These are phyloP conservation scores for Aricia artaxerxes DNA, from an alignment of 2,888 invertebrate genomes.

Conservation along the genomic window DNA sequence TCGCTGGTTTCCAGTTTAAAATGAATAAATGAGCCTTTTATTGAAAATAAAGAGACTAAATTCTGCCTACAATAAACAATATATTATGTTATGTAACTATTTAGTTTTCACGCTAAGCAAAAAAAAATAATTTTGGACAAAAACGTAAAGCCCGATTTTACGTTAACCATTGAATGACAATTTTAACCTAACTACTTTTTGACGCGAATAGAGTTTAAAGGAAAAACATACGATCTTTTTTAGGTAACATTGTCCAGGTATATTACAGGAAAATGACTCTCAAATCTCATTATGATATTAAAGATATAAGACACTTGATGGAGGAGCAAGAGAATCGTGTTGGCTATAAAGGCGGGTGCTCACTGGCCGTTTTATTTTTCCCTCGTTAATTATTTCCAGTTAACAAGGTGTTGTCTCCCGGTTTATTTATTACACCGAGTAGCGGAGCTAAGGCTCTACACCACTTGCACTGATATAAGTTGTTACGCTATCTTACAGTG, in stretches of 20 bases:
- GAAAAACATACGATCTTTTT: too few relatives aligned
- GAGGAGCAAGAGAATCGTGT: not conserved
- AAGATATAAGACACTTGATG: constrained; percentile 1
- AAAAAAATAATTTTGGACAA: too few relatives aligned
- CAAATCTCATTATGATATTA: not conserved
- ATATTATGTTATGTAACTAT: too few relatives aligned
- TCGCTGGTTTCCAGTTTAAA: not conserved
- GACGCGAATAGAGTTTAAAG: too few relatives aligned
- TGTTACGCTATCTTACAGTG: not conserved
- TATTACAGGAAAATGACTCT: not conserved
- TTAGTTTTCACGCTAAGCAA: too few relatives aligned
- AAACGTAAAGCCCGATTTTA: too few relatives aligned
- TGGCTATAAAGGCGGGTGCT: constrained; percentile 33
- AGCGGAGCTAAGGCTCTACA: constrained; percentile 45
- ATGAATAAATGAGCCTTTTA: not conserved
- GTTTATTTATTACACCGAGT: constrained; percentile 73
- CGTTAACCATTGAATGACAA: too few relatives aligned
- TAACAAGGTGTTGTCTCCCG: constrained; percentile 79
- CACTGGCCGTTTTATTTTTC: constrained; percentile 65
- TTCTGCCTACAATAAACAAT: not conserved
- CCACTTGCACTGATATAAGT: not conserved
- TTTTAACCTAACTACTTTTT: too few relatives aligned
- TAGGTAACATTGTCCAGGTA: not conserved
- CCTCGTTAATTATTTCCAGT: constrained; percentile 76
- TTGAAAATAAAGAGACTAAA: not conserved